Evolutionary conservation across 2,797 vertebrate species (phyloP).

Genomic region (Notolepis coatsorum): DNA sequence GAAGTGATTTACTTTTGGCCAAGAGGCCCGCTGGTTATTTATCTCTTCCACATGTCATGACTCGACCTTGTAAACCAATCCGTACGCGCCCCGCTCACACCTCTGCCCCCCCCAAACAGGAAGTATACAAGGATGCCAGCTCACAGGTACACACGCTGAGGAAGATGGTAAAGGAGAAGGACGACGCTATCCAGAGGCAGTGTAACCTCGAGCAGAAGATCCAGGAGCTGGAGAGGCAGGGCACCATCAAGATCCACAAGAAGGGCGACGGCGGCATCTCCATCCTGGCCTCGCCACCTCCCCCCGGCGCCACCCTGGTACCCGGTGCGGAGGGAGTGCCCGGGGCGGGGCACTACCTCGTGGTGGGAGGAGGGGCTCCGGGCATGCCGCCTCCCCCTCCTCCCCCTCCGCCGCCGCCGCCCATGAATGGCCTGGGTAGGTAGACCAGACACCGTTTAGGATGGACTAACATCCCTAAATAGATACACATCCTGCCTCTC

Average conservation of each 20-base stretch:
- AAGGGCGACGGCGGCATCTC: conserved; percentile 83
- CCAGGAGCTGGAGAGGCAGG: conserved; percentile 81
- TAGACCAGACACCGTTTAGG: neutral
- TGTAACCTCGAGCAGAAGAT: conserved; percentile 87
- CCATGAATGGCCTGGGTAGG: conserved; percentile 68
- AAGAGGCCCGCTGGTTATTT: no score
- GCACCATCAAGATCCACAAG: conserved; percentile 84
- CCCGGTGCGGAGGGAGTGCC: conserved; percentile 29
- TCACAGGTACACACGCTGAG: conserved; percentile 91
- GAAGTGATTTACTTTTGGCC: no score
- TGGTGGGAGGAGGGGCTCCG: conserved; percentile 30
- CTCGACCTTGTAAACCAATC: neutral
- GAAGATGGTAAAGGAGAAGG: conserved; percentile 93
- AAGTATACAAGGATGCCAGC: conserved; percentile 91
- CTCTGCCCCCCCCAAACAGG: conserved; percentile 73
- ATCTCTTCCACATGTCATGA: neutral
- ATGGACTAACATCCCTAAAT: no score
- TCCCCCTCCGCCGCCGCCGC: conserved; percentile 82
- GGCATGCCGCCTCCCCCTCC: conserved; percentile 77
- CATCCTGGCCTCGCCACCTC: conserved; percentile 67
- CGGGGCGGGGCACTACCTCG: conserved; percentile 27
- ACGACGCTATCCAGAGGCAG: conserved; percentile 90
- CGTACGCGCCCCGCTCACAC: neutral
- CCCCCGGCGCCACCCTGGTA: conserved; percentile 30
- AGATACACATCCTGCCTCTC: neutral